These are phyloP conservation scores for Tuta absoluta DNA, from an alignment of 2,888 invertebrate species.

Conservation along the genomic window DNA sequence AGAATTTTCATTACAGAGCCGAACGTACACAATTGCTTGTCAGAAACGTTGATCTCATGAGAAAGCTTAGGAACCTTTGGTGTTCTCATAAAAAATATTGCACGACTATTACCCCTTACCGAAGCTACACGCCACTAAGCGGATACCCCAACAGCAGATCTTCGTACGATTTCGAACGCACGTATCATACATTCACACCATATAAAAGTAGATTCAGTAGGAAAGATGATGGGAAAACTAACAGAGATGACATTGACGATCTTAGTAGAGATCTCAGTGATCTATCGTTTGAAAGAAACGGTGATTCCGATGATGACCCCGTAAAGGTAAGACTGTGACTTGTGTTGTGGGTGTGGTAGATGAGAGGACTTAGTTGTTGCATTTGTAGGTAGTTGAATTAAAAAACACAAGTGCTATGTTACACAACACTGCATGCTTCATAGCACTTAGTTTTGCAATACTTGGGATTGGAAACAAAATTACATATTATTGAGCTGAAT, in stretches of 20 bases:
- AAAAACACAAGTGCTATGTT: not conserved
- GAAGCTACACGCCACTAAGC: constrained; percentile 70
- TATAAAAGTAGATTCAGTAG: constrained; percentile 67
- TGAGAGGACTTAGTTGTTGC: not conserved
- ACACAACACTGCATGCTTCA: not conserved
- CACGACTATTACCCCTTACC: constrained; percentile 64
- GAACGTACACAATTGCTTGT: constrained; percentile 82
- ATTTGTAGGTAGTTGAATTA: not conserved
- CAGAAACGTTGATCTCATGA: constrained; percentile 83
- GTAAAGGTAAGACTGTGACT: constrained; percentile 59
- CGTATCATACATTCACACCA: constrained; percentile 69
- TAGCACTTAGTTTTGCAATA: not conserved
- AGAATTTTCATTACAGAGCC: constrained; percentile 73
- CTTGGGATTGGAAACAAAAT: not conserved
- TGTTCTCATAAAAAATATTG: constrained; percentile 82
- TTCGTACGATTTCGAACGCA: constrained; percentile 73
- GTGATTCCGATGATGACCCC: constrained; percentile 70
- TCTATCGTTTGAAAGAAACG: constrained; percentile 67
- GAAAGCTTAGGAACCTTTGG: constrained; percentile 82
- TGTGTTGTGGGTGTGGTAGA: not conserved
- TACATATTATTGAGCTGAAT: not conserved
- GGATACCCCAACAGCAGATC: constrained; percentile 73
- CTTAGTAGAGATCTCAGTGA: constrained; percentile 65
- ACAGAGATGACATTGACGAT: constrained; percentile 57
- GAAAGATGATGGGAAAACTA: constrained; percentile 40